phyloP scores from a whole-genome alignment of 2,113 vertebrate species.

The Prionailurus bengalensis region DNA sequence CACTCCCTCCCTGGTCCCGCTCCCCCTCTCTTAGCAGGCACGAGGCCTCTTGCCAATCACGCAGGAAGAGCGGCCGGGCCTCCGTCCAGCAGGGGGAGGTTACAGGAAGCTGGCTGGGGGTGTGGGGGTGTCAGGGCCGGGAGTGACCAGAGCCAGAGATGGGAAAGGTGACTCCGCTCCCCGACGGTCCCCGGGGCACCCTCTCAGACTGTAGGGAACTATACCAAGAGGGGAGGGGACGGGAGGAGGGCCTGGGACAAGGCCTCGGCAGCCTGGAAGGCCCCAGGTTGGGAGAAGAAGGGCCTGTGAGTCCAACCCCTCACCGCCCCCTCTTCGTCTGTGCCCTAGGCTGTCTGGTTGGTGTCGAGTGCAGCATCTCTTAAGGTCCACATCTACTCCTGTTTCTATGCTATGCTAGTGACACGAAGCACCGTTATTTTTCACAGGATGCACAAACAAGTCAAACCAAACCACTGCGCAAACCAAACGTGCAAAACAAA shows the following conservation, averaged over 20 bases:
- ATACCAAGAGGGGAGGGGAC: background rate
- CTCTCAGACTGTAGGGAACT: background rate
- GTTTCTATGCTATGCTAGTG: constrained; percentile 86
- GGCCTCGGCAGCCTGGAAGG: background rate
- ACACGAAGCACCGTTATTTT: constrained; percentile 85
- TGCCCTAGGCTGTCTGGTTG: constrained; percentile 71
- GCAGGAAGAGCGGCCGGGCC: constrained; percentile 48
- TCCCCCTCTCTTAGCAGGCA: constrained; percentile 52
- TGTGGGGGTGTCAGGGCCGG: background rate
- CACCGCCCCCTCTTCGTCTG: background rate
- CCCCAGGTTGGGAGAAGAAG: background rate
- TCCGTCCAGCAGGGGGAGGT: background rate
- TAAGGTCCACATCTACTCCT: constrained; percentile 77
- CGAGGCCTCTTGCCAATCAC: constrained; percentile 63
- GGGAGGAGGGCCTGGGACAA: background rate
- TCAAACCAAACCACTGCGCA: constrained; percentile 87
- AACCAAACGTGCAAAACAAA: constrained; percentile 89
- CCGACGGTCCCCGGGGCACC: background rate
- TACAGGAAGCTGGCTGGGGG: background rate
- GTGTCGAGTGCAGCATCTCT: constrained; percentile 79
- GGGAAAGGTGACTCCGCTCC: background rate
- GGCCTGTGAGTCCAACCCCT: background rate
- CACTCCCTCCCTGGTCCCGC: background rate
- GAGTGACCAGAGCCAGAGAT: background rate
- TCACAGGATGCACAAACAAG: constrained; percentile 88